These are phyloP conservation scores for Brotula barbata DNA, from an alignment of 2,797 vertebrate species.

Conservation along the genomic window DNA sequence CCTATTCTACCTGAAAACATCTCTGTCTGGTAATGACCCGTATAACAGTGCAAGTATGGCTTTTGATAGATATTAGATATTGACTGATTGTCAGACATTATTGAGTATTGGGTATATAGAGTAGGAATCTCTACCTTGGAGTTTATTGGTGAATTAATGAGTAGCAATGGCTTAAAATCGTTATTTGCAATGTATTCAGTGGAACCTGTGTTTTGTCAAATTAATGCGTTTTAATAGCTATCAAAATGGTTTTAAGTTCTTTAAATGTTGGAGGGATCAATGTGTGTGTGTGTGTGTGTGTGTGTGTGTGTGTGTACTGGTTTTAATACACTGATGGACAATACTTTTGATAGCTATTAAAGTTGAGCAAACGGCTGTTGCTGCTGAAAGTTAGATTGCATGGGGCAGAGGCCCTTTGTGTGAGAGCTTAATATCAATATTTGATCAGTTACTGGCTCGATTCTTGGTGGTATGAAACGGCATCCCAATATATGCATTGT, in stretches of 20 bases:
- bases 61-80: constrained; percentile 72
- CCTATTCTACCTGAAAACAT: constrained; percentile 13
- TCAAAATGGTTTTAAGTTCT: constrained; percentile 71
- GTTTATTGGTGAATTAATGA: constrained; percentile 79
- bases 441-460: constrained; percentile 50
- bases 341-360: constrained; percentile 81
- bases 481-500: constrained; percentile 58
- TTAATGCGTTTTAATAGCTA: constrained; percentile 79
- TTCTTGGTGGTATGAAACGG: constrained; percentile 50
- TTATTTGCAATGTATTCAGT: constrained; percentile 70
- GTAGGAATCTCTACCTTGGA: constrained; percentile 79
- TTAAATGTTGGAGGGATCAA: constrained; percentile 56
- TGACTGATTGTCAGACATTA: constrained; percentile 72
- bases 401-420: constrained; percentile 42
- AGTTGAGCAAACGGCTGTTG: constrained; percentile 51
- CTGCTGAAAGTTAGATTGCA: constrained; percentile 56
- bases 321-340: constrained; percentile 51
- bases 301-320: constrained; percentile 42
- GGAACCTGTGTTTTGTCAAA: constrained; percentile 75
- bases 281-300: constrained; percentile 29
- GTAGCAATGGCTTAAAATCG: constrained; percentile 75
- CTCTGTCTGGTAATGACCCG: constrained; percentile 25
- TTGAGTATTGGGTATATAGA: constrained; percentile 81
- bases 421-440: constrained; percentile 47
- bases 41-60: constrained; percentile 64